Base-by-base conservation (phyloP, 2,888 invertebrate genomes). In the Pachymerium ferrugineum region DNA sequence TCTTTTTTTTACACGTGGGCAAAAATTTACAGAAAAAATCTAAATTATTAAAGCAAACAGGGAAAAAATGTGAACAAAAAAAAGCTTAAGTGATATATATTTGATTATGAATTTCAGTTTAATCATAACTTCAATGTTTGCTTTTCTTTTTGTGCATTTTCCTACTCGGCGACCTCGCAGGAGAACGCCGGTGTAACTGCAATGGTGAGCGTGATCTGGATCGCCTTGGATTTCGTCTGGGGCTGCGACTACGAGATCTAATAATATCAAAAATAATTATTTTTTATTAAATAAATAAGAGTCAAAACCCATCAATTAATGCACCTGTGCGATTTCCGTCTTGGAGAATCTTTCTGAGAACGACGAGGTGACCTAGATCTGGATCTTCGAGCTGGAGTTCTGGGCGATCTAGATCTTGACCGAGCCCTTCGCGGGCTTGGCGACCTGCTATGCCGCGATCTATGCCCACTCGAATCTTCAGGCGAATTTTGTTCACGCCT, bases 221-320 rank as follows among this genome's bases (percentile, higher is more conserved):
- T 16, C 76, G 73, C 12, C 77, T 42, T 14, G 76, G 69, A 8
- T 76, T 38, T 72, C 62, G 22, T 12, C 77, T 77, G 1, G 78
- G 78, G 72, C 78, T 78, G n/a, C 78, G 76, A 72, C 77, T 78
- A 33, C 75, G 75, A 35, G 77, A 78, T 30, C 77, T 77, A 25
- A 22, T 29, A 62, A 28, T n/a, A 62, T 14, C 5, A 47, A 47
- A 47, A 19, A 19, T 16, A 19, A 30, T 28, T 68, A 14, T 12
- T 3, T 8, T 68, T 68, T 35, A 12, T 35, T 35, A 35, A 35
- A 35, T 35, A 35, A 12, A 35, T n/a, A n/a, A 2, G 14, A 25
- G 70, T 31, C 68, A 70, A 75, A 74, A 75, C 74, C 19, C 74
- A 19, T 38, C 38, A 12, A 12, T 38, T 38, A 12, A 3, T 22